phyloP scores from a whole-genome alignment of 2,797 vertebrate genomes.

The Percopsis omiscomaycus region DNA sequence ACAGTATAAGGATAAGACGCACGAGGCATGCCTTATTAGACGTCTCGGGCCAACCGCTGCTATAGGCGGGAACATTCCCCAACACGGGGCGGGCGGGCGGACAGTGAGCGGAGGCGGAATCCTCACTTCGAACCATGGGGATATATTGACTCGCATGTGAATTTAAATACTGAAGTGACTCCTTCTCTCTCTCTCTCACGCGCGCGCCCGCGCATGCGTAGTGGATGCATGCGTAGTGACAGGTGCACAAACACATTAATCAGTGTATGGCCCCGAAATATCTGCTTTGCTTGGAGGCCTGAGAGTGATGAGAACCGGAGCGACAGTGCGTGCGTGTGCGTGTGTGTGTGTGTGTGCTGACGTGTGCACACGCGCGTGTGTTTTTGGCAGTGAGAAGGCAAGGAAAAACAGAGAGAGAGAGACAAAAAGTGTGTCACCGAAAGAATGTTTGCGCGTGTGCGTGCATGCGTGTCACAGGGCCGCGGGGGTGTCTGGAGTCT shows the following conservation, averaged over 20 bases:
- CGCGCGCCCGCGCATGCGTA: slow-evolving; percentile 26
- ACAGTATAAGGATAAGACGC: no score
- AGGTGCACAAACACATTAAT: slow-evolving; percentile 47
- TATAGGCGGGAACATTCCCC: no score
- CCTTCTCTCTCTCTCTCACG: neutral
- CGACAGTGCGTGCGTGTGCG: slow-evolving; percentile 52
- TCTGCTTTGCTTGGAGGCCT: slow-evolving; percentile 61
- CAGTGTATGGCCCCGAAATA: slow-evolving; percentile 57
- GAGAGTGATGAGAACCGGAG: slow-evolving; percentile 57
- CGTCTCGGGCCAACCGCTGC: no score
- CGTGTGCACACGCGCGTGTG: neutral
- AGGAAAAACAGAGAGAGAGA: neutral
- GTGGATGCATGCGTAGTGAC: slow-evolving; percentile 30
- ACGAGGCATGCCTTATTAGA: no score
- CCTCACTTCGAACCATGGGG: neutral
- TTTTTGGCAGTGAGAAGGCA: neutral
- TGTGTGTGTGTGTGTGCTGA: slow-evolving; percentile 22
- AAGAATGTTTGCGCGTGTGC: neutral
- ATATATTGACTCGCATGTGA: slow-evolving; percentile 8
- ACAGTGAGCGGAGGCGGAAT: no score
- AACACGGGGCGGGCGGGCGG: no score
- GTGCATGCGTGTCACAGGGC: neutral
- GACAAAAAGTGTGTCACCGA: neutral
- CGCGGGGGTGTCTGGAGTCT: neutral
- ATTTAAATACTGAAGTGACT: neutral